phyloP scores from a whole-genome alignment of 1,140 invertebrate genomes.

The Ceratina japonica region DNA sequence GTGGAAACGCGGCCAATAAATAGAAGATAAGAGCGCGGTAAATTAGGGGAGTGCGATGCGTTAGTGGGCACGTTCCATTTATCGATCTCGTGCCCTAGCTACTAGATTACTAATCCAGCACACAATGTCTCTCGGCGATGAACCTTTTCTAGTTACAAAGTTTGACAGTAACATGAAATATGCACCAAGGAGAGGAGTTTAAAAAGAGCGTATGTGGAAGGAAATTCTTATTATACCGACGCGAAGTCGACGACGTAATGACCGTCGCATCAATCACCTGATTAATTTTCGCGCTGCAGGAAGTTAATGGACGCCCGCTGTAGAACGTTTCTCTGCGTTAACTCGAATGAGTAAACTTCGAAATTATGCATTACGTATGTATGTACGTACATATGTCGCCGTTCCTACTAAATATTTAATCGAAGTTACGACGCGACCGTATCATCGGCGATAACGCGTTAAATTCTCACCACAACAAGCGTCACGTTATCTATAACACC shows the following conservation, averaged over 20 bases:
- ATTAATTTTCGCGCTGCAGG: background rate
- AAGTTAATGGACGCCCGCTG: background rate
- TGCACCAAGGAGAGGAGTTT: too few species aligned
- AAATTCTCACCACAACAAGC: background rate
- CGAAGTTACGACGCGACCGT: background rate
- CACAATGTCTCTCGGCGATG: background rate
- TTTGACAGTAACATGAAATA: too few species aligned
- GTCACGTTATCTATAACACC: background rate
- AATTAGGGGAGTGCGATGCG: background rate
- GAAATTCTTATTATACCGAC: background rate
- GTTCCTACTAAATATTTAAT: background rate
- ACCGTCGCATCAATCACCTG: too few species aligned
- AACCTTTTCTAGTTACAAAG: too few species aligned
- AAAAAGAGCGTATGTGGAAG: too few species aligned
- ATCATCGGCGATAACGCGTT: background rate
- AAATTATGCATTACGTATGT: background rate
- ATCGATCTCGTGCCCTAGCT: background rate
- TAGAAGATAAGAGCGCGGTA: conserved; percentile 15
- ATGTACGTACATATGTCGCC: background rate
- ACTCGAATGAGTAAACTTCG: background rate
- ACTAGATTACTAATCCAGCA: conserved; percentile 14
- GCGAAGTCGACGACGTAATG: background rate
- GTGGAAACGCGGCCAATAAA: background rate
- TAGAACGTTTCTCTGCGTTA: background rate
- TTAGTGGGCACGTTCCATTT: background rate